A percentile compares a stretch with the other conserved stretches of the same genome.
Conservation (phyloP, 2,113 vertebrate genomes). For the Hystrix brachyura region DNA sequence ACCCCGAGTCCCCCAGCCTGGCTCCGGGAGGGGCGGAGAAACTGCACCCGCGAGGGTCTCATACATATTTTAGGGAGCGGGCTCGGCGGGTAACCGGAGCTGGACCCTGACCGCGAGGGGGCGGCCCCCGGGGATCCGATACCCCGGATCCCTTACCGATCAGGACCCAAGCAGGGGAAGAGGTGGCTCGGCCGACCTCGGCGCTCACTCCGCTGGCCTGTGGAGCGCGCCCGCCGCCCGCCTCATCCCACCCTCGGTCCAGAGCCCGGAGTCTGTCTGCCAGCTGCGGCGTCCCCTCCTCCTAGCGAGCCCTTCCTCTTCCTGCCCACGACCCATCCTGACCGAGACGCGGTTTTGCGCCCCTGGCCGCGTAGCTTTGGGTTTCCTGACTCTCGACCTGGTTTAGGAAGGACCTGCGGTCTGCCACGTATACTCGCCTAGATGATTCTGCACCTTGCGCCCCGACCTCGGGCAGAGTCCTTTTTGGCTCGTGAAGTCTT, state of each 20-base stretch:
- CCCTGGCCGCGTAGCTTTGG: background rate
- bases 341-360: background rate
- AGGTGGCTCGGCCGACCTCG: constrained; percentile 33
- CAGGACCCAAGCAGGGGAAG: background rate
- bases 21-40: constrained; percentile 88
- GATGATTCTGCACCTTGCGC: no score
- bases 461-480: background rate
- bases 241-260: background rate
- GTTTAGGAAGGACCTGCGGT: background rate
- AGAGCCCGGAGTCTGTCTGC: background rate
- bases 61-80: constrained; percentile 93
- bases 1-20: constrained; percentile 65
- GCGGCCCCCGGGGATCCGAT: constrained; percentile 77
- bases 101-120: constrained; percentile 80
- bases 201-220: background rate
- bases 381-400: background rate
- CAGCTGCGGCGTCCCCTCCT: background rate
- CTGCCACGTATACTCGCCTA: background rate
- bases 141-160: constrained; percentile 69
- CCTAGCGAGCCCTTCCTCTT: background rate
- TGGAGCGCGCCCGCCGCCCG: background rate
- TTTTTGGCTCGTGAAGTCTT: background rate
- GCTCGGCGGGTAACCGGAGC: constrained; percentile 82
- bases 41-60: constrained; percentile 85
- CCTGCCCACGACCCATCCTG: background rate